Conservation (phyloP, 2,888 invertebrate genomes). For the Orthosia gracilis region DNA sequence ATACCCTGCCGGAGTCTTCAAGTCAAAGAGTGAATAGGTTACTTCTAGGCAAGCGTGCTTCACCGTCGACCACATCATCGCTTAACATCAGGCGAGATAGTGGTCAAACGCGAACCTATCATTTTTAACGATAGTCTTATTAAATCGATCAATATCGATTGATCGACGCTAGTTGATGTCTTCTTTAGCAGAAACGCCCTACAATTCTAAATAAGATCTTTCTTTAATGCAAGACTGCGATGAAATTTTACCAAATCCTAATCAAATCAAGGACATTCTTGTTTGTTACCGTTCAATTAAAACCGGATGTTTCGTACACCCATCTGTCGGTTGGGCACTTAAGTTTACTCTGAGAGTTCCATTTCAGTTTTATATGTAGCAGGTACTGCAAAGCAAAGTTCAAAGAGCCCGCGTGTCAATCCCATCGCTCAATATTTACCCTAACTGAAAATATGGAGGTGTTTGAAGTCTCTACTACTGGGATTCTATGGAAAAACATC, state of each 20-base stretch:
- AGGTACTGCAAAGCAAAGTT: constrained; percentile 32
- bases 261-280: not conserved
- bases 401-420: constrained; percentile 55
- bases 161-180: too few species aligned
- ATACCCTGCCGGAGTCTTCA: too few species aligned
- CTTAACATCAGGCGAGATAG: too few species aligned
- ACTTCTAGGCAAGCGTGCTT: too few species aligned
- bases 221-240: too few species aligned
- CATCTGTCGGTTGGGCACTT: not conserved
- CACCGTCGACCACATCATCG: too few species aligned
- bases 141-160: not conserved
- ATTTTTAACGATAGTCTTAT: too few species aligned
- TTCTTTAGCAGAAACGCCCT: too few species aligned
- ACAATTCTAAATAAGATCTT: not conserved
- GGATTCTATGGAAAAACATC: constrained; percentile 43
- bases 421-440: constrained; percentile 64
- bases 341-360: constrained; percentile 1
- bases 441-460: constrained; percentile 48
- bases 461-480: constrained; percentile 56
- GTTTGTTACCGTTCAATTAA: not conserved
- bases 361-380: constrained; percentile 7
- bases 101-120: too few species aligned
- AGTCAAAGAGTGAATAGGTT: too few species aligned
- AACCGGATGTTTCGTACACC: not conserved
- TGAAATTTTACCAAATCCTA: not conserved